Percentiles rank a stretch among this genome's conserved stretches.
Conservation (phyloP, 2,113 vertebrate species). For the Stercorarius parasiticus region DNA sequence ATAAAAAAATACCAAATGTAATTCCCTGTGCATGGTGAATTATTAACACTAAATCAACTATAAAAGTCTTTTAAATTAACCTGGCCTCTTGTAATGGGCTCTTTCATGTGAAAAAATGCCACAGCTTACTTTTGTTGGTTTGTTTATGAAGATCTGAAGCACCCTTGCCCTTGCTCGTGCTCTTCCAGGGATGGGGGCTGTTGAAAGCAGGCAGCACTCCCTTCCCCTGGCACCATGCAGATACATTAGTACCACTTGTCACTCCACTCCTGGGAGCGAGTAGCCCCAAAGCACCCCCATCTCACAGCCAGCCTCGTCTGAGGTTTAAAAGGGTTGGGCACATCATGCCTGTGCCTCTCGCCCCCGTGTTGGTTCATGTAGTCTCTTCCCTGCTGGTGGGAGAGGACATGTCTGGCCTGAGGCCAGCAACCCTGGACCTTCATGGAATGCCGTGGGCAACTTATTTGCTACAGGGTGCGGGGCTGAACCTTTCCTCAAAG, state of each 20-base stretch:
- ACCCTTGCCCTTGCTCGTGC: rapidly evolving
- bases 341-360: neutral
- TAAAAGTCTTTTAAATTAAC: neutral
- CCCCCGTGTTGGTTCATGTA: neutral
- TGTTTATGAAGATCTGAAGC: neutral
- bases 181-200: neutral
- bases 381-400: neutral
- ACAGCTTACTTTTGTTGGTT: neutral
- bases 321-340: neutral
- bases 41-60: neutral
- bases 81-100: neutral
- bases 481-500: neutral
- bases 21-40: neutral
- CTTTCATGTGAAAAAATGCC: neutral
- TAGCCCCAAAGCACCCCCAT: neutral
- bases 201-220: neutral
- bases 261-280: neutral
- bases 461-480: neutral
- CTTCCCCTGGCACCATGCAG: neutral
- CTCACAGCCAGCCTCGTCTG: neutral
- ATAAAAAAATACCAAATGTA: neutral
- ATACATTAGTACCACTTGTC: neutral
- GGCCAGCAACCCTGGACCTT: neutral
- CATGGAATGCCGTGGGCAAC: neutral
- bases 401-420: rapidly evolving